Evolutionary conservation across 2,888 invertebrate species (phyloP).

Genomic region (Drosophila antonietae): DNA sequence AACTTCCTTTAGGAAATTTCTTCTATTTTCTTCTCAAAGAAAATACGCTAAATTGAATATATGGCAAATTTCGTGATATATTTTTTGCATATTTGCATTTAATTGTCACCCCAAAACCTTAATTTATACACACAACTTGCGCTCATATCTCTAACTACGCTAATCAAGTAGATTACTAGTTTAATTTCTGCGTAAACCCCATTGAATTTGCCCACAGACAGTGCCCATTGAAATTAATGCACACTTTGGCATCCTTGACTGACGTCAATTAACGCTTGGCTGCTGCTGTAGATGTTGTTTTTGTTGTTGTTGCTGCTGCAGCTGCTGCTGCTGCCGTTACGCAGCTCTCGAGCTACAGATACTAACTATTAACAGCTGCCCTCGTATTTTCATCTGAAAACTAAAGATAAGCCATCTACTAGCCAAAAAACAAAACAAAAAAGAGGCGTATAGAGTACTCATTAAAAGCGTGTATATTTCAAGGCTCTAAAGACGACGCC

Average conservation of each 20-base stretch:
- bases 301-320: conserved; percentile 8
- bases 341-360: conserved; percentile 7
- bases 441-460: conserved; percentile 35
- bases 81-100: not conserved
- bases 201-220: conserved; percentile 3
- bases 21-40: not conserved
- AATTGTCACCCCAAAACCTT: not conserved
- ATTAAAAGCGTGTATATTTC: conserved; percentile 60
- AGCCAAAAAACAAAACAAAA: conserved; percentile 57
- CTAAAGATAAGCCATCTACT: conserved; percentile 63
- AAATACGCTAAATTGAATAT: not conserved
- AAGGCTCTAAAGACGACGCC: conserved; percentile 57
- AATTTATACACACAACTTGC: not conserved
- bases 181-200: conserved; percentile 8
- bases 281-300: conserved; percentile 28
- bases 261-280: conserved; percentile 57
- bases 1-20: not conserved
- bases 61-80: not conserved
- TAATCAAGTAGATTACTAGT: conserved; percentile 2
- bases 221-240: conserved; percentile 4
- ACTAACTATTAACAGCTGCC: conserved; percentile 32
- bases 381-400: conserved; percentile 67
- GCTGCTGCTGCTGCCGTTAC: not conserved
- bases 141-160: not conserved
- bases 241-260: conserved; percentile 61